phyloP scores from a whole-genome alignment of 2,888 invertebrate genomes.

The Salpingus planirostris region DNA sequence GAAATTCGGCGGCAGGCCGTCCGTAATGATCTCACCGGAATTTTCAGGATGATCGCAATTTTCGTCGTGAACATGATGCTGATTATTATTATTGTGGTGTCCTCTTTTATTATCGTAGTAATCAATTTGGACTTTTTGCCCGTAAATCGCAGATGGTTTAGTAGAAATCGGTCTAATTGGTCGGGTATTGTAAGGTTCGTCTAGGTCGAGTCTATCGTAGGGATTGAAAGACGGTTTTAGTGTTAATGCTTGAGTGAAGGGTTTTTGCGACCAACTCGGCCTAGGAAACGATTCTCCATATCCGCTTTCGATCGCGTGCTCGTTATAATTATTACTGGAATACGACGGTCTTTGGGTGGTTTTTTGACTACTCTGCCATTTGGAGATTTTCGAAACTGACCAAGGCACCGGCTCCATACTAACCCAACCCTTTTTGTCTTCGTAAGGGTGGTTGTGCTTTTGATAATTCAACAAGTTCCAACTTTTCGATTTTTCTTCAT shows the following conservation, averaged over 20 bases:
- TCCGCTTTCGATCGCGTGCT: no score
- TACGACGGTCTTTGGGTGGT: no score
- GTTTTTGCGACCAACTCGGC: constrained; percentile 29
- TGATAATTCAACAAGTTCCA: constrained; percentile 47
- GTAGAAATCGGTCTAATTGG: constrained; percentile 10
- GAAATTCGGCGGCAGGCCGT: constrained; percentile 47
- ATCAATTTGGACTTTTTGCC: constrained; percentile 28
- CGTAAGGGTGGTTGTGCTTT: constrained; percentile 49
- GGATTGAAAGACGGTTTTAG: no score
- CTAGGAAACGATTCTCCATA: no score
- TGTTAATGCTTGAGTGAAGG: no score
- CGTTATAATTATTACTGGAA: no score
- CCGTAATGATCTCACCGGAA: constrained; percentile 44
- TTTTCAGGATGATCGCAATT: constrained; percentile 18
- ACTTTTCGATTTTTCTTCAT: constrained; percentile 41
- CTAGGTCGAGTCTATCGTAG: constrained; percentile 5
- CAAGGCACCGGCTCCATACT: constrained; percentile 68
- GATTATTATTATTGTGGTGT: no score
- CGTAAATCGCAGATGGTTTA: constrained; percentile 18
- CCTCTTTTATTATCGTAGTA: constrained; percentile 7
- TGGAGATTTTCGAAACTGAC: constrained; percentile 72
- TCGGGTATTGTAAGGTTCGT: constrained; percentile 4
- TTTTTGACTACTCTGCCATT: constrained; percentile 59
- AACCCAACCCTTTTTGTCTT: constrained; percentile 70
- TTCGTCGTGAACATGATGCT: constrained; percentile 15